phyloP scores from a whole-genome alignment of 2,888 invertebrate genomes.

The Eueremaeus valkanovi region DNA sequence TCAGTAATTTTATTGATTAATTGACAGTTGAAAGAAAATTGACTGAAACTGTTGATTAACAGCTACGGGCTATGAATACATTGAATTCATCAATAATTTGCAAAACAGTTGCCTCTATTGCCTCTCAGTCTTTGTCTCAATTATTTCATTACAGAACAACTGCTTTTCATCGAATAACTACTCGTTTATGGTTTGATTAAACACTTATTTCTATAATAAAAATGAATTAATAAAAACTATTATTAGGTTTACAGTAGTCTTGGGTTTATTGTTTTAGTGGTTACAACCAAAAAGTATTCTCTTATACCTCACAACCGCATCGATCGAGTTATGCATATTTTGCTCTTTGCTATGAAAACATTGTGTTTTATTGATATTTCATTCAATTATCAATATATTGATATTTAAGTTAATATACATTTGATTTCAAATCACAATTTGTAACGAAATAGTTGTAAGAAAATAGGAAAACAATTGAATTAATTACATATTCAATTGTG shows the following conservation, averaged over 20 bases:
- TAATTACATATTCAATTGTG: neutral
- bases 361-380: too few species aligned
- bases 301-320: too few species aligned
- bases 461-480: neutral
- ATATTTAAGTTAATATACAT: neutral
- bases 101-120: constrained; percentile 1
- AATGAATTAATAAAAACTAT: too few species aligned
- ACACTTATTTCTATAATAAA: too few species aligned
- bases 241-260: too few species aligned
- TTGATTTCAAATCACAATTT: neutral
- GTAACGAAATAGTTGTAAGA: too few species aligned
- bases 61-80: constrained; percentile 5
- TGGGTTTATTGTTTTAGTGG: too few species aligned
- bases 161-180: neutral
- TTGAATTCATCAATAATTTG: constrained; percentile 33
- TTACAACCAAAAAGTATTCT: too few species aligned
- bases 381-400: too few species aligned
- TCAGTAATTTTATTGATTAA: constrained; percentile 29
- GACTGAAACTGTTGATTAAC: neutral
- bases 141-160: neutral
- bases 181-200: too few species aligned
- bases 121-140: neutral
- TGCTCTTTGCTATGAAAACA: too few species aligned
- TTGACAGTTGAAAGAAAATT: neutral
- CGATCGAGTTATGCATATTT: too few species aligned